Base-by-base conservation (phyloP, 2,888 invertebrate genomes). In the Himalopsyche japonica region DNA sequence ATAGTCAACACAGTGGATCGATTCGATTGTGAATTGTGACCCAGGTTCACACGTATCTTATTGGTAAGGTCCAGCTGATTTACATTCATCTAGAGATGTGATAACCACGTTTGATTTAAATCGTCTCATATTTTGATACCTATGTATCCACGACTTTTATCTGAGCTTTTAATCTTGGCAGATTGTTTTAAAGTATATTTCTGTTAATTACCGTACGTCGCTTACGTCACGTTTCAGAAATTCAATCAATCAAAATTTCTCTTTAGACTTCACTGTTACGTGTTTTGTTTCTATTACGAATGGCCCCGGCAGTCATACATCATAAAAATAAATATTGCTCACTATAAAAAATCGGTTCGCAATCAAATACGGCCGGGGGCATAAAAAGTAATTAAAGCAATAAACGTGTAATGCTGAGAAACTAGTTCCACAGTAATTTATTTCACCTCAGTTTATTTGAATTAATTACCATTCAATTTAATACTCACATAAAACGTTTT, bases 391-490 rank as follows among this genome's bases (percentile, higher is more conserved):
- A 84, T 84, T 84, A 82, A 84, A 81, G 81, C 82, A 82, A 80
- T 84, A 84, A 84, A 84, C 70, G 82, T 82, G 79, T 27, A 70
- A 70, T 48, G 79, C 30, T 79, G 64, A 32, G 57, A 80, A 81
- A 80, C 81, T 81, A 57, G 81, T 57, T 79, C 81, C 37, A 30
- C 34, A 76, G 78, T 84, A 80, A 81, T 81, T 77, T 80, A 70
- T 70, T 70, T 70, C 70, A 70, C 27, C 70, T 70, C 30, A 70
- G 70, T 70, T 83, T 81, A 85, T 85, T 81, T 82, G 80, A 84
- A 86, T 84, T 86, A 82, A 86, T 86, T 86, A 86, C 80, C 82
- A 80, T 84, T 80, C 83, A 84, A 84, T 84, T 83, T 85, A 79
- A 20, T 43, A 80, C 76, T 82, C 79, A 76, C 79, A 82, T 20